phyloP scores from a whole-genome alignment of 2,888 invertebrate genomes.

The Drosophila mayaguana region DNA sequence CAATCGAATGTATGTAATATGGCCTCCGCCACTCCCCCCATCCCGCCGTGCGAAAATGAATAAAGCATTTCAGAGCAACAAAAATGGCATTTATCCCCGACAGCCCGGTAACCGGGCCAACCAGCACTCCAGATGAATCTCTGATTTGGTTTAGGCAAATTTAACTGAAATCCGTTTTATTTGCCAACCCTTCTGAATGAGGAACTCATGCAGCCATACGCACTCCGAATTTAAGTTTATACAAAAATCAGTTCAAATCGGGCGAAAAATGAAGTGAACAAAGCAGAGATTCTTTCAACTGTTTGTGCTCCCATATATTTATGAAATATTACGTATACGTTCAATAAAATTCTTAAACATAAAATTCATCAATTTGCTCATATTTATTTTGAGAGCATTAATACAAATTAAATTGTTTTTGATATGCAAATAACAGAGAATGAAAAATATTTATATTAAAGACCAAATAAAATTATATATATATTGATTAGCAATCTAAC shows the following conservation, averaged over 20 bases:
- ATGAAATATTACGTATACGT: too few species aligned
- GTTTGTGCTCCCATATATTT: background rate
- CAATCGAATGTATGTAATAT: conserved; percentile 60
- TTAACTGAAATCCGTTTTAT: conserved; percentile 33
- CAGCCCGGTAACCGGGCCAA: conserved; percentile 22
- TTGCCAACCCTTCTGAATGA: conserved; percentile 11
- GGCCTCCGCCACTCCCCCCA: conserved; percentile 6
- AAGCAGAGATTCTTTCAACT: background rate
- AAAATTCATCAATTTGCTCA: background rate
- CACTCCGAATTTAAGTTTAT: background rate
- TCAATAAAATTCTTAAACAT: too few species aligned
- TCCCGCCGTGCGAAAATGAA: conserved; percentile 7
- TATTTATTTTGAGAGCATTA: background rate
- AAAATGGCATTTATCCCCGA: conserved; percentile 16
- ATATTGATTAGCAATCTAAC: background rate
- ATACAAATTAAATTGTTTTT: background rate
- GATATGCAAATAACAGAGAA: background rate
- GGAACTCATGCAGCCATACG: background rate
- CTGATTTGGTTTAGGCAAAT: conserved; percentile 46
- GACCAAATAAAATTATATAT: too few species aligned
- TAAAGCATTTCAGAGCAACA: conserved; percentile 18
- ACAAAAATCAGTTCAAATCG: background rate
- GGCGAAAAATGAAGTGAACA: background rate
- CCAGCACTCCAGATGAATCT: conserved; percentile 30
- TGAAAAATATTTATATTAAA: background rate